Base-by-base conservation (phyloP, 2,888 invertebrate genomes). In the Oscheius myriophilus region DNA sequence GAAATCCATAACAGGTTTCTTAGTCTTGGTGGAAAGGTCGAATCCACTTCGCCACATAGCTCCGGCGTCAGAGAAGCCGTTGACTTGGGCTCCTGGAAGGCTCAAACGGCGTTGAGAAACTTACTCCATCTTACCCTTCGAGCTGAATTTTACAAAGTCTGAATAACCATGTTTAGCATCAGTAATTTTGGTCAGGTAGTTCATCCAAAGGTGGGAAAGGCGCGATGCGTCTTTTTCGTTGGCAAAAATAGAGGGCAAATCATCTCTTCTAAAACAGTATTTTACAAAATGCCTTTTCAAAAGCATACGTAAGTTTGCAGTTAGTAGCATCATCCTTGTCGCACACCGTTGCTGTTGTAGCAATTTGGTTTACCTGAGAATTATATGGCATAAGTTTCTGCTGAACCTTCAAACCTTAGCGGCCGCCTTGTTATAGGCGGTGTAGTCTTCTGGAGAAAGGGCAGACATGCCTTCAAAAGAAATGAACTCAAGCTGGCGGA, bases 41-140 rank as follows among this genome's bases (percentile, higher is more conserved):
- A 83, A 87, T 25, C 81, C 80, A 57, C 79, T 77, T 51, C 82
- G 59, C 87, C 87, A 87, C 85, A 86, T 82, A 16, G 75, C 82
- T 51, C 84, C 87, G 21, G 77, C 82, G 71, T 87, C 72, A 2
- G 69, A 46, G 71, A 82, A 87, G 14, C 86, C 85, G 63, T 85
- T 86, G 26, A 81, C 53, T 26, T 76, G 72, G 7, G 86, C 86
- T 43, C 82, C 85, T 82, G 52, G 21, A 51, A 49, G 25, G 18
- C 12, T 33, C n/a, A n/a, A n/a, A 9, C 25, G 1, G 23, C 25
- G 16, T n/a, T 26, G 9, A 54, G 3, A 6, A 3, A 18, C 0
- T 39, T 11, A 14, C 2, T 49, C 46, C 14, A 25, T 12, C 45
- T 43, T 64, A 73, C 82, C 84, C 69, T 84, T 76, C 67, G 86